Base-by-base conservation (phyloP, 2,888 invertebrate species). In the Cheilosia vernalis region DNA sequence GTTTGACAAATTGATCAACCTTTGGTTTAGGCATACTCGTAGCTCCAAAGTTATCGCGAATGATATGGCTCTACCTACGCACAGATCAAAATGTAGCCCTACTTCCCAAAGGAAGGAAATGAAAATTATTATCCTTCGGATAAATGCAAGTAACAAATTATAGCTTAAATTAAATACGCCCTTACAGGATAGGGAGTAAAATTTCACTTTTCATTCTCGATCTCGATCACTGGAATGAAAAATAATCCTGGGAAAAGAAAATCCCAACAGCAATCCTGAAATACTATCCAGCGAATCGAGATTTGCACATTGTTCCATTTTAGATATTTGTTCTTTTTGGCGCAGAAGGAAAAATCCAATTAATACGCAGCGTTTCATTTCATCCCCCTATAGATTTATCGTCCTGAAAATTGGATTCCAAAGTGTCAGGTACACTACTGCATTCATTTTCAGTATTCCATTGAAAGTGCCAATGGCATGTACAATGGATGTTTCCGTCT, bases 401-500 rank as follows among this genome's bases (percentile, higher is more conserved):
- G 70, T 81, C 76, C 85, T 72, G 70, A 77, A 85, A 85, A 85
- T 85, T 55, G 70, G 85, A 85, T 85, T 81, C 66, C 66, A 21
- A 70, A 60, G 76, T 85, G 85, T 81, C 81, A 81, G 72, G 72
- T 85, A 81, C 44, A 21, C n/a, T 58, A 15, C 61, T 24, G n/a
- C 13, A 37, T 58, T 27, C 79, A 56, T 85, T 74, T 55, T 81
- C 81, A 67, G 81, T 72, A 72, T 47, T 55, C 47, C 37, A 77
- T 77, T 58, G 58, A 82, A 63, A 69, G 61, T 56, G 21, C 51
- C 47, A 56, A 19, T 76, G 51, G 53, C 15, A 13, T 9, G 3
- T 15, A 84, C 76, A 85, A 85, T 66, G 17, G 47, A 76, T 72
- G 76, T 76, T 76, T 77, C 85, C 85, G 76, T 76, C 66, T 72